Evolutionary conservation across 2,888 invertebrate species (phyloP).

Genomic region (Sympetrum striolatum): DNA sequence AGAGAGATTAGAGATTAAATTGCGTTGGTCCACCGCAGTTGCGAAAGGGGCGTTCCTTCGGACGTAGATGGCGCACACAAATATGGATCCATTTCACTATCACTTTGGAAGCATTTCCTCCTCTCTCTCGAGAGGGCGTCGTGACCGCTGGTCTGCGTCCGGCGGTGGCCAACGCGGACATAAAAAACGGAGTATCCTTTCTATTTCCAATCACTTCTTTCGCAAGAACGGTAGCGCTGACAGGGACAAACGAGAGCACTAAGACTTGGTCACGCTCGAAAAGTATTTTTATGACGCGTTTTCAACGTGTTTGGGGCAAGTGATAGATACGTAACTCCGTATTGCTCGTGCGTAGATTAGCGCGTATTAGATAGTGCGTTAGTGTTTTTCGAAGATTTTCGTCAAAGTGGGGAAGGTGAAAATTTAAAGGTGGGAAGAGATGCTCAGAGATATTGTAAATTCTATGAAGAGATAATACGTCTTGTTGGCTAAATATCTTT

Average conservation of each 20-base stretch:
- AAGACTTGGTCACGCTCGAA: not conserved
- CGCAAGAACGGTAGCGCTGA: not conserved
- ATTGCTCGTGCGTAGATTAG: too few relatives aligned
- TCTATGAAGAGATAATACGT: too few relatives aligned
- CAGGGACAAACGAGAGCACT: not conserved
- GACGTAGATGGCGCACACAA: not conserved
- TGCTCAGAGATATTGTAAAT: too few relatives aligned
- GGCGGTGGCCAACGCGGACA: not conserved
- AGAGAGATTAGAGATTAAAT: not conserved
- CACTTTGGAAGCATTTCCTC: not conserved
- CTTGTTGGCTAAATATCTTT: too few relatives aligned
- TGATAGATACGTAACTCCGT: too few relatives aligned
- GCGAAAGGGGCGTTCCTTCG: not conserved
- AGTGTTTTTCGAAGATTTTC: too few relatives aligned
- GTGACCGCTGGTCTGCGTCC: not conserved
- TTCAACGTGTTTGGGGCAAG: too few relatives aligned
- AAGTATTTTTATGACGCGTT: too few relatives aligned
- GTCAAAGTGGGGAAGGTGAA: too few relatives aligned
- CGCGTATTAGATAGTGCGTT: too few relatives aligned
- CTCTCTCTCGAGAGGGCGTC: not conserved
- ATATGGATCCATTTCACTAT: not conserved
- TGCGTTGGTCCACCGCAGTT: not conserved
- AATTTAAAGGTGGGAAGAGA: too few relatives aligned
- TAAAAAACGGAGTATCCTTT: not conserved
- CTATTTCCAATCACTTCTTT: slow-evolving; percentile 21